Conservation (phyloP, 2,888 invertebrate species). For the Philonicus albiceps region DNA sequence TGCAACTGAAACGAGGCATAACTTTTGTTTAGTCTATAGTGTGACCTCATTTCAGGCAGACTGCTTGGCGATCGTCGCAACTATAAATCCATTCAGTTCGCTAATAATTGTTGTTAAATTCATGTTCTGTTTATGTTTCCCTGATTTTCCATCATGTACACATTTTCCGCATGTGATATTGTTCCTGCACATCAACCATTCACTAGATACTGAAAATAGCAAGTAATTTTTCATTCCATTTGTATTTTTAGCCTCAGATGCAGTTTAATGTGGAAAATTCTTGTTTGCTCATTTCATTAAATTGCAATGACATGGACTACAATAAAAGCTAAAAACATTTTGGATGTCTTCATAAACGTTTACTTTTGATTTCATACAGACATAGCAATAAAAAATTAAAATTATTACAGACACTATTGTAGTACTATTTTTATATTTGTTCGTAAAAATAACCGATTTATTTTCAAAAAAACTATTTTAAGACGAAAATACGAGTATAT, state of each 20-base stretch:
- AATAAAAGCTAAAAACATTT: neutral
- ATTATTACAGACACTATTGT: no score
- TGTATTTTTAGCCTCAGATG: neutral
- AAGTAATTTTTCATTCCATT: neutral
- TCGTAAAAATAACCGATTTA: no score
- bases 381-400: neutral
- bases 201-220: neutral
- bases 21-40: neutral
- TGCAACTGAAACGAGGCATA: neutral
- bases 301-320: neutral
- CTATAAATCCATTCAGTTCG: neutral
- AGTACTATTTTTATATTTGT: no score
- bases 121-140: neutral
- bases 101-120: neutral
- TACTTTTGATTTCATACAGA: neutral
- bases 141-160: neutral
- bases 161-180: neutral
- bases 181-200: neutral
- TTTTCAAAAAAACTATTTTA: no score
- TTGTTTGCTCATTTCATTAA: neutral
- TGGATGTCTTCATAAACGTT: neutral
- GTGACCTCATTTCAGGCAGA: neutral
- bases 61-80: neutral
- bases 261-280: neutral
- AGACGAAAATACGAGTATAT: no score